Conservation (phyloP, 2,888 invertebrate genomes). For the Orthonevra nobilis region DNA sequence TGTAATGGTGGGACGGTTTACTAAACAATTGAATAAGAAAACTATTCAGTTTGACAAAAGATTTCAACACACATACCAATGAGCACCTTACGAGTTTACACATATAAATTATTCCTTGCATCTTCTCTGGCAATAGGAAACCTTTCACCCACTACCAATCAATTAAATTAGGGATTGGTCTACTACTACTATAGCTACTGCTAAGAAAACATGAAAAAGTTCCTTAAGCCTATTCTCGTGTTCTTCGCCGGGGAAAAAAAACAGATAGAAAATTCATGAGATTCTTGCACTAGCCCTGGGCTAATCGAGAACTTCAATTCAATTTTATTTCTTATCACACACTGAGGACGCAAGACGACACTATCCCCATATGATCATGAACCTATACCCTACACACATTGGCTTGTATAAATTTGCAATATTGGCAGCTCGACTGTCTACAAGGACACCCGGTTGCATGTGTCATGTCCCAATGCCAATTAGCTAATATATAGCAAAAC, state of each 20-base stretch:
- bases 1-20: no score
- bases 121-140: not conserved
- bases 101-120: slow-evolving; percentile 35
- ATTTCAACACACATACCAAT: no score
- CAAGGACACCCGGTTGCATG: slow-evolving; percentile 8
- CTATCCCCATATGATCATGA: slow-evolving; percentile 38
- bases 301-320: slow-evolving; percentile 67
- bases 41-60: no score
- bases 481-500: slow-evolving; percentile 62
- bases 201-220: not conserved
- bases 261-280: slow-evolving; percentile 45
- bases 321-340: slow-evolving; percentile 35
- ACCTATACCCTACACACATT: no score
- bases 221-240: slow-evolving; percentile 2
- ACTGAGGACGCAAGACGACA: not conserved
- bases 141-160: slow-evolving; percentile 3
- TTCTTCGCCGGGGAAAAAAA: not conserved
- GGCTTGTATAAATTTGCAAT: slow-evolving; percentile 55
- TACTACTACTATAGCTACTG: no score
- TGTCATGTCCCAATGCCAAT: slow-evolving; percentile 65
- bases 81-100: no score
- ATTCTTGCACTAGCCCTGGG: slow-evolving; percentile 12
- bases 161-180: slow-evolving; percentile 19
- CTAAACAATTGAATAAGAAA: slow-evolving; percentile 13
- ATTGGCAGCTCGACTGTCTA: slow-evolving; percentile 4